phyloP scores from a whole-genome alignment of 1,140 invertebrate species.

The Heliconius hewitsoni region DNA sequence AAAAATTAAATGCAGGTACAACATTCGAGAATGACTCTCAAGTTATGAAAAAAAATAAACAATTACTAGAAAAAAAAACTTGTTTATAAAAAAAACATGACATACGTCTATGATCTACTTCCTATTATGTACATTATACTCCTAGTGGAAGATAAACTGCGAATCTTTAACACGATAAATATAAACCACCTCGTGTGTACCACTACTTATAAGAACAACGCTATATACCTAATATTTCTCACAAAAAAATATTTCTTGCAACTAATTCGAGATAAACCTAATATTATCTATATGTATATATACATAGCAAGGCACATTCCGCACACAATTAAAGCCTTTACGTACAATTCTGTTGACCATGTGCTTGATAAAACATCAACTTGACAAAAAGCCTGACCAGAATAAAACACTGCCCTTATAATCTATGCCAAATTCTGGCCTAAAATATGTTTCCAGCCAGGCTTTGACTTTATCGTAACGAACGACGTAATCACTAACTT shows the following conservation, averaged over 20 bases:
- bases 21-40: constrained; percentile 82
- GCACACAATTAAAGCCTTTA: constrained; percentile 79
- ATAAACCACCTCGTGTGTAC: constrained; percentile 68
- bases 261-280: constrained; percentile 82
- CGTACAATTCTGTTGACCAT: constrained; percentile 71
- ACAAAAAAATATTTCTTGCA: constrained; percentile 80
- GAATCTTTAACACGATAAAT: constrained; percentile 78
- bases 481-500: constrained; percentile 69
- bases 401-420: constrained; percentile 34
- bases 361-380: constrained; percentile 77
- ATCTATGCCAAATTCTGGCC: constrained; percentile 24
- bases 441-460: constrained; percentile 46
- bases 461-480: constrained; percentile 53
- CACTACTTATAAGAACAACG: constrained; percentile 71
- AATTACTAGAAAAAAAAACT: constrained; percentile 77
- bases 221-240: constrained; percentile 76
- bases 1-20: constrained; percentile 82
- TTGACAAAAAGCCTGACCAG: constrained; percentile 52
- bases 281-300: constrained; percentile 73
- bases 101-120: constrained; percentile 65
- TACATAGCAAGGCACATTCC: constrained; percentile 82
- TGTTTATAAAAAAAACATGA: constrained; percentile 71
- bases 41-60: constrained; percentile 75
- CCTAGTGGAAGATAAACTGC: constrained; percentile 80
- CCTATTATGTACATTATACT: constrained; percentile 73